Conservation (phyloP, 1,140 invertebrate genomes). For the Macrobrachium rosenbergii region DNA sequence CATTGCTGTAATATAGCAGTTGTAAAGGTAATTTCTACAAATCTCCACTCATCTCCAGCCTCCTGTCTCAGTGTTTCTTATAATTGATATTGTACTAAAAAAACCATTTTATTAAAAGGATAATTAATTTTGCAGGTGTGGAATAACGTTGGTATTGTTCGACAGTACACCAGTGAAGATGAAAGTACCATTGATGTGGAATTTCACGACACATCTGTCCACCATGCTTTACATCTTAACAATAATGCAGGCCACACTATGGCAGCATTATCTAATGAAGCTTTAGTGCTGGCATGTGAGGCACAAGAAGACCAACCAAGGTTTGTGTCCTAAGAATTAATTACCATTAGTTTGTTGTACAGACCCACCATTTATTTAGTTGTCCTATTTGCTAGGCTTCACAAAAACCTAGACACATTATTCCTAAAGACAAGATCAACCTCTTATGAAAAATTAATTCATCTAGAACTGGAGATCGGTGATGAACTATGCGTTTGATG, state of each 20-base stretch:
- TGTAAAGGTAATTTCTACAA: neutral
- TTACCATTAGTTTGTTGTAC: too few relatives aligned
- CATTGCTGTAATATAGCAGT: neutral
- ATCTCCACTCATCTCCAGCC: neutral
- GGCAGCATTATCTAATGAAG: constrained; percentile 85
- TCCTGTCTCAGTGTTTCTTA: too few relatives aligned
- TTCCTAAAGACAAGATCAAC: too few relatives aligned
- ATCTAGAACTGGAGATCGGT: neutral
- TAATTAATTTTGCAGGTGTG: constrained; percentile 74
- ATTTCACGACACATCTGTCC: constrained; percentile 91
- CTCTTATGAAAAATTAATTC: neutral
- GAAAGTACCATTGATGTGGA: constrained; percentile 90
- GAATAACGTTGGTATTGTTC: constrained; percentile 88
- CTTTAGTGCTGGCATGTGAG: constrained; percentile 84
- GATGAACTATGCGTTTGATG: constrained; percentile 66
- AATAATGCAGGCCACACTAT: constrained; percentile 85
- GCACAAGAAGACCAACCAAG: constrained; percentile 73
- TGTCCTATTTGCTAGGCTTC: too few relatives aligned
- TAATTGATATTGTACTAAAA: too few relatives aligned
- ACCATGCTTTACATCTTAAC: constrained; percentile 90
- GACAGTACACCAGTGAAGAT: constrained; percentile 80
- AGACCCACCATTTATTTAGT: too few relatives aligned
- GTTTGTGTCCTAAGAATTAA: constrained; percentile 67
- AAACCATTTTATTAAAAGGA: too few relatives aligned
- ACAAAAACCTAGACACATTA: too few relatives aligned